Percentiles rank a stretch among this genome's conserved stretches.
These are phyloP conservation scores for Oryzias sinensis DNA, from an alignment of 2,797 vertebrate species.

Conservation along the genomic window DNA sequence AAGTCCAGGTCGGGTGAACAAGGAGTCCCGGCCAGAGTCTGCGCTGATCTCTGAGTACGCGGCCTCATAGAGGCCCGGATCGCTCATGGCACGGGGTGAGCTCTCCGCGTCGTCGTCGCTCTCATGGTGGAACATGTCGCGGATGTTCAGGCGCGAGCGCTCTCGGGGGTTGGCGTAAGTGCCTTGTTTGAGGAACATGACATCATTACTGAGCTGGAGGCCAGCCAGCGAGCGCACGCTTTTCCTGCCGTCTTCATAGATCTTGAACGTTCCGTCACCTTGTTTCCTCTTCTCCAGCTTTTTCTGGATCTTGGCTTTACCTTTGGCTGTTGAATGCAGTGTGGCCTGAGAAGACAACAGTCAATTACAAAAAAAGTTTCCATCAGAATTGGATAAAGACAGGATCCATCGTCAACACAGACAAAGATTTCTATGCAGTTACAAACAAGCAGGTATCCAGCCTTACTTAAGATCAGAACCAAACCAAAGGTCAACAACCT, in stretches of 20 bases:
- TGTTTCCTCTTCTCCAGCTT: conserved; percentile 92
- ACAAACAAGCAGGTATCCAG: no score
- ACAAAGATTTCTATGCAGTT: no score
- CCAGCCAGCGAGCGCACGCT: conserved; percentile 89
- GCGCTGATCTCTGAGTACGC: conserved; percentile 88
- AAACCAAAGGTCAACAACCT: conserved; percentile 55
- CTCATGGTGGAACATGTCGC: conserved; percentile 85
- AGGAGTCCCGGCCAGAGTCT: conserved; percentile 88
- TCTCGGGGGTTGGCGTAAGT: conserved; percentile 81
- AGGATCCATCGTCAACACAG: no score
- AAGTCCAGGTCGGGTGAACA: conserved; percentile 90
- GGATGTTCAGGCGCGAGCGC: conserved; percentile 82
- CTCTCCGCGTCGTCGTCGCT: conserved; percentile 65
- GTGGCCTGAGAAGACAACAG: conserved; percentile 77
- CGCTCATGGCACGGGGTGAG: conserved; percentile 87
- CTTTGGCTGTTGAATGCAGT: conserved; percentile 85
- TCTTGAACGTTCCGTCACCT: conserved; percentile 86
- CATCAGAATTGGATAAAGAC: background rate
- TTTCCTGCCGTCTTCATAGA: conserved; percentile 90
- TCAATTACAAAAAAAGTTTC: background rate
- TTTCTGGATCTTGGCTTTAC: conserved; percentile 89
- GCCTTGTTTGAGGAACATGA: conserved; percentile 93
- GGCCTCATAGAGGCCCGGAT: conserved; percentile 84
- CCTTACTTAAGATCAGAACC: no score
- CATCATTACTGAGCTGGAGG: conserved; percentile 86